A percentile compares a stretch with the other conserved stretches of the same genome.
Evolutionary conservation across 2,888 invertebrate species (phyloP).

Genomic region (Cerastis leucographa): DNA sequence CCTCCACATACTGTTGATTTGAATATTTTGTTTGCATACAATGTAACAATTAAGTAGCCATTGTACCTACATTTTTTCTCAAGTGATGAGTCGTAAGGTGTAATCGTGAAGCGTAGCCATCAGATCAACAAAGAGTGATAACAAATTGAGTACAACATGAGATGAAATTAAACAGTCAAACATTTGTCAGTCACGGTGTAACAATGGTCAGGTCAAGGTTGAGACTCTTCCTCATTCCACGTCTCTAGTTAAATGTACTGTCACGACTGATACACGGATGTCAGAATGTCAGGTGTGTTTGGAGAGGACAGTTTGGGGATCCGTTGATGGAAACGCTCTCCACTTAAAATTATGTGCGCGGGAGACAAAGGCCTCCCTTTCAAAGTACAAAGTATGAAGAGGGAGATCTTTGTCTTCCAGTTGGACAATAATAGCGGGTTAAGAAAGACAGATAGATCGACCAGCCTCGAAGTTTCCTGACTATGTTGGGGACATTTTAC

Average conservation of each 20-base stretch:
- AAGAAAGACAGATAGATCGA: neutral
- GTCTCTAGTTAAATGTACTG: conserved; percentile 24
- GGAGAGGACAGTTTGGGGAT: conserved; percentile 17
- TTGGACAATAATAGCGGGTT: neutral
- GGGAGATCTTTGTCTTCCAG: neutral
- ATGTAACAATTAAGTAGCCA: conserved; percentile 17
- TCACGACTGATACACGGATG: conserved; percentile 59
- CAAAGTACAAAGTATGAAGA: neutral
- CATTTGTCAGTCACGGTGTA: conserved; percentile 45
- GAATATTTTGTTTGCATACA: conserved; percentile 12
- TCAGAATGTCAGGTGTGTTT: conserved; percentile 46
- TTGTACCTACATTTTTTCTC: conserved; percentile 13
- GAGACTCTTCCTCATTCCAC: conserved; percentile 64
- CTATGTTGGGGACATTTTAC: neutral
- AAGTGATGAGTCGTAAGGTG: conserved; percentile 20
- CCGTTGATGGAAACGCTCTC: neutral
- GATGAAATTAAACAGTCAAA: conserved; percentile 46
- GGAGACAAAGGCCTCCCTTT: too few relatives aligned
- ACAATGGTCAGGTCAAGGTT: conserved; percentile 58
- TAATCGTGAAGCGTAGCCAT: conserved; percentile 7
- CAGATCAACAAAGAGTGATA: conserved; percentile 34
- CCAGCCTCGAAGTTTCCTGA: neutral
- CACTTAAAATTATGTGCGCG: too few relatives aligned
- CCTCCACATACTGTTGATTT: neutral
- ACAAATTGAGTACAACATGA: conserved; percentile 43